Evolutionary conservation across 2,888 invertebrate species (phyloP).

Genomic region (Steromphala cineraria): DNA sequence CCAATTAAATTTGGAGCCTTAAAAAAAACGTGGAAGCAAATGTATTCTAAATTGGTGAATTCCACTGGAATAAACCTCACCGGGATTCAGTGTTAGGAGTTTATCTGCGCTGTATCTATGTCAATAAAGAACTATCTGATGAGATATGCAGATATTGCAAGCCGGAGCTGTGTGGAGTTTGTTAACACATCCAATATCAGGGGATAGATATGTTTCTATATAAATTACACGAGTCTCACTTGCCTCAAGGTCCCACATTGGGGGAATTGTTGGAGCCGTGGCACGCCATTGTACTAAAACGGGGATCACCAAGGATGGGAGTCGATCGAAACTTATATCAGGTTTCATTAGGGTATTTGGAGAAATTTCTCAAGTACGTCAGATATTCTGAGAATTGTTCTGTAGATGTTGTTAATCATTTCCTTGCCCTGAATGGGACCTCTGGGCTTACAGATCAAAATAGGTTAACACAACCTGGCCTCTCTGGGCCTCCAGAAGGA

Average conservation of each 20-base stretch:
- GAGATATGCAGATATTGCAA: neutral
- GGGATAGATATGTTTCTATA: conserved; percentile 5
- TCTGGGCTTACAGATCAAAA: neutral
- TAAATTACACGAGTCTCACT: neutral
- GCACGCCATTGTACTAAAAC: too few relatives aligned
- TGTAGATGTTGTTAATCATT: neutral
- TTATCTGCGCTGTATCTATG: neutral
- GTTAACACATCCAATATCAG: conserved; percentile 15
- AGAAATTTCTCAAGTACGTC: conserved; percentile 31
- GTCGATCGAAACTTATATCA: conserved; percentile 30
- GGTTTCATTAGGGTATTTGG: conserved; percentile 30
- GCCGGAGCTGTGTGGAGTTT: neutral
- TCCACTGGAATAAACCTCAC: neutral
- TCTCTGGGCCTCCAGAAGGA: too few relatives aligned
- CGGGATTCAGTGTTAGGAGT: conserved; percentile 14
- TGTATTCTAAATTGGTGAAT: neutral
- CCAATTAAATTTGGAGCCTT: neutral
- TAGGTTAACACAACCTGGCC: neutral
- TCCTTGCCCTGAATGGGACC: neutral
- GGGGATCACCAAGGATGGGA: neutral
- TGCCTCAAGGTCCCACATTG: neutral
- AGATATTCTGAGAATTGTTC: conserved; percentile 28
- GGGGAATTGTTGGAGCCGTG: too few relatives aligned
- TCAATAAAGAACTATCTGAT: conserved; percentile 12
- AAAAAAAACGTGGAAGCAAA: neutral